A percentile compares a stretch with the other conserved stretches of the same genome.
These are phyloP conservation scores for Chironomus striatipennis DNA, from an alignment of 1,140 invertebrate genomes.

Conservation along the genomic window DNA sequence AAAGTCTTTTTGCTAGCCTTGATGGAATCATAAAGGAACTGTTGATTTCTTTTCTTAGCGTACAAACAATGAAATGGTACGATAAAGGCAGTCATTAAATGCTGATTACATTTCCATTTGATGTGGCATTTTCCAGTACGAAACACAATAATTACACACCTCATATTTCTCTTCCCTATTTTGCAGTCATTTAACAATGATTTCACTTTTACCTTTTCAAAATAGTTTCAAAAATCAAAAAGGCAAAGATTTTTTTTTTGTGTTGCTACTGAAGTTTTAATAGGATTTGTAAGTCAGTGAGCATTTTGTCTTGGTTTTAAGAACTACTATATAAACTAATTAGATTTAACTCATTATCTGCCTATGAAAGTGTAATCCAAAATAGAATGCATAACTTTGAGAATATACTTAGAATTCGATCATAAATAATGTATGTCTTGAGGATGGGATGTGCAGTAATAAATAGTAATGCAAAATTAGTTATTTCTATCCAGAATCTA, in stretches of 20 bases:
- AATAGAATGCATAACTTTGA: too few species aligned
- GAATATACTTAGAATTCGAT: too few species aligned
- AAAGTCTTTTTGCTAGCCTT: neutral
- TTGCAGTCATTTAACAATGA: neutral
- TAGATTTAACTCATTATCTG: too few species aligned
- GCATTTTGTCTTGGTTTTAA: too few species aligned
- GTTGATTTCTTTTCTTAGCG: neutral
- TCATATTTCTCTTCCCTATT: neutral
- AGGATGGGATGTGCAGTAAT: too few species aligned
- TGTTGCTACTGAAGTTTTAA: too few species aligned
- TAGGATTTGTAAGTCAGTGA: too few species aligned
- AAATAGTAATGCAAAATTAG: too few species aligned
- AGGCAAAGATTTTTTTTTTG: neutral
- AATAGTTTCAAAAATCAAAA: conserved; percentile 8
- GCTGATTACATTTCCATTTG: neutral
- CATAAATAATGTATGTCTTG: too few species aligned
- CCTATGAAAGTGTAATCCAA: too few species aligned
- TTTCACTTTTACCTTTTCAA: neutral
- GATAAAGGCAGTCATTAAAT: neutral
- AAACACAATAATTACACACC: conserved; percentile 23
- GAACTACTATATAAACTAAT: too few species aligned
- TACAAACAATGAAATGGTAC: neutral
- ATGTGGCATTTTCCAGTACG: conserved; percentile 2
- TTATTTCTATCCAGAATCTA: too few species aligned
- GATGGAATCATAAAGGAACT: neutral